Percentiles rank a stretch among this genome's conserved stretches.
Conservation (phyloP, 2,888 invertebrate genomes). For the Eutolmus rufibarbis region DNA sequence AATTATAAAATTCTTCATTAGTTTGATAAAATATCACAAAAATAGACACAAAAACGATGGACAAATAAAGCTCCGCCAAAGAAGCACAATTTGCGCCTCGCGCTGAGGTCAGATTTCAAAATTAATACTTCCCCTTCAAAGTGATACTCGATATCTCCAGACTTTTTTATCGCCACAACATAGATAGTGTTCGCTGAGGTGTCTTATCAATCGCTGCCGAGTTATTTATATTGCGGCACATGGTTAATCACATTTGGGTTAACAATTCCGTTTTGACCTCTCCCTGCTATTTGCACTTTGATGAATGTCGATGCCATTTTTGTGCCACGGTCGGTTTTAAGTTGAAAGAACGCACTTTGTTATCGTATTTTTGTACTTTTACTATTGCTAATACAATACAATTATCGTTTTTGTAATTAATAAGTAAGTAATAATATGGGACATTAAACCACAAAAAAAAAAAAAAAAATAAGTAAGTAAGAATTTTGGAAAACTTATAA, state of each 20-base stretch:
- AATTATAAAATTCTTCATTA: not conserved
- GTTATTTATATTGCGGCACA: not conserved
- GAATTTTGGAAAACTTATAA: no score
- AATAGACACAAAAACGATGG: not conserved
- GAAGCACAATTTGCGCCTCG: not conserved
- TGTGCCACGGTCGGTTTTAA: not conserved
- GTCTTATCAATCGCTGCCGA: not conserved
- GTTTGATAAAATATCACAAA: not conserved
- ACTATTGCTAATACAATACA: not conserved
- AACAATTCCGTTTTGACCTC: not conserved
- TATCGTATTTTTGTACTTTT: not conserved
- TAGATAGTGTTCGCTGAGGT: not conserved
- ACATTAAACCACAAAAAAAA: no score
- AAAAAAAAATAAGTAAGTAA: no score
- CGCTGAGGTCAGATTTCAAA: not conserved
- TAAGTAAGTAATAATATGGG: no score
- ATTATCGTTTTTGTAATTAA: no score
- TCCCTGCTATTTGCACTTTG: not conserved
- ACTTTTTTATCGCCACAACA: conserved; percentile 18
- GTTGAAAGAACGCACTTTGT: not conserved
- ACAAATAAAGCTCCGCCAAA: not conserved
- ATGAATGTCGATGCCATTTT: not conserved
- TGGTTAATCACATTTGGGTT: not conserved
- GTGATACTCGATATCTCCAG: conserved; percentile 14
- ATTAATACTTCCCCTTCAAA: not conserved